Conservation (phyloP, 2,888 invertebrate genomes). For the Phrixothrix hirtus region DNA sequence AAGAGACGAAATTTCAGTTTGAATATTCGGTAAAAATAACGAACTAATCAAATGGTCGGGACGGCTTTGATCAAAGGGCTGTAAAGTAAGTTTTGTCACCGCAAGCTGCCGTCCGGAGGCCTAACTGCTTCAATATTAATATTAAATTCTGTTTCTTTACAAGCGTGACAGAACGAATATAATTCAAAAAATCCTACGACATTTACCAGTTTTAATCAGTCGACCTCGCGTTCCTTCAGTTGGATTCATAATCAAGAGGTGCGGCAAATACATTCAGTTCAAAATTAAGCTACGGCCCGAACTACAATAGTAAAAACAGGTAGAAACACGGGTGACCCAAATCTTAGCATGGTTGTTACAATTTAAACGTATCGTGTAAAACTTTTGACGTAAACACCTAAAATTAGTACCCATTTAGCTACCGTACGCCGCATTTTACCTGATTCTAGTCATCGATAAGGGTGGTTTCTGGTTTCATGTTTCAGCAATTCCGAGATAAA, state of each 20-base stretch:
- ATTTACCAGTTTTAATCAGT: conserved; percentile 40
- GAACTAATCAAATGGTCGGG: conserved; percentile 22
- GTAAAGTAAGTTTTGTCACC: conserved; percentile 31
- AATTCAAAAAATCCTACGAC: conserved; percentile 42
- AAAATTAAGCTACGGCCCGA: background rate
- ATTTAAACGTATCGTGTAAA: conserved; percentile 38
- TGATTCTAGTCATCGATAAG: conserved; percentile 21
- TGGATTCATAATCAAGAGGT: too few species aligned
- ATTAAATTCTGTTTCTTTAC: conserved; percentile 32
- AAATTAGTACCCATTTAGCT: conserved; percentile 39
- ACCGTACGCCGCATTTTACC: conserved; percentile 32
- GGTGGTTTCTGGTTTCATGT: conserved; percentile 23
- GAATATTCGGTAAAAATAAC: conserved; percentile 24
- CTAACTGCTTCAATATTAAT: conserved; percentile 30
- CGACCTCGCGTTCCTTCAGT: too few species aligned
- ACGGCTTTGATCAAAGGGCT: conserved; percentile 27
- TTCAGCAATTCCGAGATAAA: too few species aligned
- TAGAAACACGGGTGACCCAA: background rate
- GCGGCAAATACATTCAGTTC: too few species aligned
- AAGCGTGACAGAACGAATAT: conserved; percentile 39
- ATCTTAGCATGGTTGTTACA: conserved; percentile 6
- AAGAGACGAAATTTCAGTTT: conserved; percentile 7
- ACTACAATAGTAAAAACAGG: background rate
- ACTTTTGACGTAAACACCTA: conserved; percentile 41
- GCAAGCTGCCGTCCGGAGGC: conserved; percentile 20